phyloP scores from a whole-genome alignment of 23 tunicate species.

The Halocynthia aurantium region DNA sequence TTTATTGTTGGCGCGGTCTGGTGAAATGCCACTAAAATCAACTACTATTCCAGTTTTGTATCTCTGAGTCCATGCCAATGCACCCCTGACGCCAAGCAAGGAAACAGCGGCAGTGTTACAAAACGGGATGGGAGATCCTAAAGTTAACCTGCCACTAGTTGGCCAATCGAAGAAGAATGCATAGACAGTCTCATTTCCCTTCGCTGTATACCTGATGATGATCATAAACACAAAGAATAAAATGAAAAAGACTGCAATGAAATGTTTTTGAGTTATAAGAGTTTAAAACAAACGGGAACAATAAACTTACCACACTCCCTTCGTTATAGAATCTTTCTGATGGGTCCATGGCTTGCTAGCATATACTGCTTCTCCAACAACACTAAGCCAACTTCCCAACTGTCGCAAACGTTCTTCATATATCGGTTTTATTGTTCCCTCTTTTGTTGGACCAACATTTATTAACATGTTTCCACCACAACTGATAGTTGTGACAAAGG shows the following conservation, averaged over 20 bases:
- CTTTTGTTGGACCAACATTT: conserved; percentile 70
- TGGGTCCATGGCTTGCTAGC: conserved; percentile 52
- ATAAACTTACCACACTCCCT: conserved; percentile 41
- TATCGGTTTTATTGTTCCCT: conserved; percentile 55
- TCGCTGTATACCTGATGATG: conserved; percentile 35
- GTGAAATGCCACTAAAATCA: not conserved
- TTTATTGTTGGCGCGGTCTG: conserved; percentile 2
- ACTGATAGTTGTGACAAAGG: conserved; percentile 53
- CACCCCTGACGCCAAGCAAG: conserved; percentile 32
- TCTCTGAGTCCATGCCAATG: conserved; percentile 23
- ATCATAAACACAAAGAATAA: not conserved
- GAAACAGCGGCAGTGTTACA: conserved; percentile 26
- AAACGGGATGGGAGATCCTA: conserved; percentile 32
- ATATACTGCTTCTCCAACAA: conserved; percentile 64
- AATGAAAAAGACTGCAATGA: not conserved
- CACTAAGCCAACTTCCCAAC: conserved; percentile 55
- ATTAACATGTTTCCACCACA: conserved; percentile 63
- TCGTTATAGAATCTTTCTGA: conserved; percentile 57
- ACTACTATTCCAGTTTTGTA: conserved; percentile 40
- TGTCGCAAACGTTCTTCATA: conserved; percentile 38
- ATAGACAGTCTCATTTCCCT: conserved; percentile 11
- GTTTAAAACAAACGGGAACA: not conserved
- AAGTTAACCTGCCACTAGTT: conserved; percentile 17
- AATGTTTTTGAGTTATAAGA: not conserved
- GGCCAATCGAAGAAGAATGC: conserved; percentile 62